Evolutionary conservation across 2,797 vertebrate genomes (phyloP).

Genomic region (Tinamus major): DNA sequence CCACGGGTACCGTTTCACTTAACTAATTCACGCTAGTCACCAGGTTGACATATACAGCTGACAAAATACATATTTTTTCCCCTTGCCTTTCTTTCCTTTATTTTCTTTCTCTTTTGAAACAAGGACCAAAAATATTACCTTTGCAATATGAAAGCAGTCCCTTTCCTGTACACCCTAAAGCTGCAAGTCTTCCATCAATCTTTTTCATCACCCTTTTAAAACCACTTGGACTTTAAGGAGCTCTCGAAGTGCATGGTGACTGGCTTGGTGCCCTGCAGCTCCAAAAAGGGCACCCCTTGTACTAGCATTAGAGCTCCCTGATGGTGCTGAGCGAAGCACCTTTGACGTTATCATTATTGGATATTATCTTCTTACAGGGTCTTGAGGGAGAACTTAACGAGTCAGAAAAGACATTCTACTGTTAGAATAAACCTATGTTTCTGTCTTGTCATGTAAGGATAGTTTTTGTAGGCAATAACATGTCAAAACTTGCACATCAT

Average conservation of each 20-base stretch:
- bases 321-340: slow-evolving; percentile 56
- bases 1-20: background rate
- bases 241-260: background rate
- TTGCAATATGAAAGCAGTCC: background rate
- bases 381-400: slow-evolving; percentile 33
- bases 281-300: slow-evolving; percentile 21
- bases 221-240: slow-evolving; percentile 27
- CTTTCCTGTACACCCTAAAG: background rate
- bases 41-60: background rate
- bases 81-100: background rate
- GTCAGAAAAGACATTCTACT: background rate
- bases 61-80: slow-evolving; percentile 3
- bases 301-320: slow-evolving; percentile 59
- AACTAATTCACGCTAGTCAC: background rate
- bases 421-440: background rate
- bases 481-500: background rate
- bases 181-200: slow-evolving; percentile 21
- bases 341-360: slow-evolving; percentile 56
- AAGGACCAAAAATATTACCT: background rate
- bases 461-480: slow-evolving; percentile 9
- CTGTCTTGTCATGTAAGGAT: background rate
- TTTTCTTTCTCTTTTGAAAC: background rate
- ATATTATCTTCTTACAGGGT: slow-evolving; percentile 30
- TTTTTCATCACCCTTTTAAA: slow-evolving; percentile 49
- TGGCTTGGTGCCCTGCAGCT: slow-evolving; percentile 63